A percentile compares a stretch with the other conserved stretches of the same genome.
These are phyloP conservation scores for Pseudomyrmex pallidus DNA, from an alignment of 1,140 invertebrate genomes.

Conservation along the genomic window DNA sequence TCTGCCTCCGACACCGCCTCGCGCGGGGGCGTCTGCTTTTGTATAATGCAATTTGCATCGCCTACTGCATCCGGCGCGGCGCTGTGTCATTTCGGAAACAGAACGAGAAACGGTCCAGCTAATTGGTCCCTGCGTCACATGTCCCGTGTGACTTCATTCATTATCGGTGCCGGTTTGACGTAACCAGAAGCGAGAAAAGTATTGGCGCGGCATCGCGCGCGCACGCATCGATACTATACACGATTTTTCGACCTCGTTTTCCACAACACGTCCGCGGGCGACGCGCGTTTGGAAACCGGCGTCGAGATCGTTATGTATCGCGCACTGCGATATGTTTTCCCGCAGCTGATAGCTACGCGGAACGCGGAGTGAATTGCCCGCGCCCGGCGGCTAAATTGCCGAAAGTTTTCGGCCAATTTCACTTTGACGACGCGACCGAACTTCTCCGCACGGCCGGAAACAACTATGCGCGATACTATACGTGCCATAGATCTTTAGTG, in stretches of 20 bases:
- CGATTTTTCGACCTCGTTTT: constrained; percentile 25
- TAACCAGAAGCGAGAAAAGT: constrained; percentile 39
- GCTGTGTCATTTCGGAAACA: constrained; percentile 29
- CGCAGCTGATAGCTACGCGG: constrained; percentile 16
- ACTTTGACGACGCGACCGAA: constrained; percentile 39
- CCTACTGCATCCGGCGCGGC: background rate
- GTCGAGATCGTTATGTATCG: constrained; percentile 33
- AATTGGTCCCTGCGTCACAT: constrained; percentile 61
- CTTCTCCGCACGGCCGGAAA: constrained; percentile 36
- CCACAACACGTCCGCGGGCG: background rate
- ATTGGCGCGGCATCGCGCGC: background rate
- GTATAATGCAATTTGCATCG: constrained; percentile 20
- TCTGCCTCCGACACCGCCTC: background rate
- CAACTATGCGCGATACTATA: constrained; percentile 45
- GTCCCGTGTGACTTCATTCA: constrained; percentile 63
- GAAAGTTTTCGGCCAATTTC: constrained; percentile 75
- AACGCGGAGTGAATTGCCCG: constrained; percentile 68
- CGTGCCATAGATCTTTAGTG: constrained; percentile 43
- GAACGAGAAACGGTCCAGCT: constrained; percentile 51
- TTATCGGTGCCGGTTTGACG: constrained; percentile 53
- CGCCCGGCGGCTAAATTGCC: constrained; percentile 66
- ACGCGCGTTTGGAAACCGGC: constrained; percentile 17
- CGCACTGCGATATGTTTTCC: constrained; percentile 17
- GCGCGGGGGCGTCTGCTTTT: background rate
- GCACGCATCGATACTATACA: background rate